Percentiles rank a stretch among this genome's conserved stretches.
These are phyloP conservation scores for Papilio gigon DNA, from an alignment of 2,888 invertebrate genomes.

Conservation along the genomic window DNA sequence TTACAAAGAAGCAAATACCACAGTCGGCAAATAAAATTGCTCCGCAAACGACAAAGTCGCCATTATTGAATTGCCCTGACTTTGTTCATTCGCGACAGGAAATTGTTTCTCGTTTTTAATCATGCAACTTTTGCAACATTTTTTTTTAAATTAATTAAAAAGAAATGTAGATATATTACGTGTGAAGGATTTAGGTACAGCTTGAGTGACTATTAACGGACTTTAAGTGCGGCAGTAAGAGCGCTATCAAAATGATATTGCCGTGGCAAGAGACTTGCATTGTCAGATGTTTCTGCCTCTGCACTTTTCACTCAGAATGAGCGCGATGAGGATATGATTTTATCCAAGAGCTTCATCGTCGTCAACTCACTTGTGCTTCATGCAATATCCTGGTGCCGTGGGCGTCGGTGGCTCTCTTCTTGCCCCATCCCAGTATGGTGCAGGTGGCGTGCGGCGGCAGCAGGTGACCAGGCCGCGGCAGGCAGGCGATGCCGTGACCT, in stretches of 20 bases:
- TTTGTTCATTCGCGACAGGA: constrained; percentile 16
- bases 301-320: too few relatives aligned
- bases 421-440: constrained; percentile 97
- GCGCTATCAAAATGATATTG: too few relatives aligned
- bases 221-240: too few relatives aligned
- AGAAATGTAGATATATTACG: background rate
- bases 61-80: constrained; percentile 3
- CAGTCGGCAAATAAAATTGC: constrained; percentile 5
- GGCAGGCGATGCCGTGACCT: constrained; percentile 87
- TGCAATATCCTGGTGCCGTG: constrained; percentile 92
- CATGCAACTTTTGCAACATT: background rate
- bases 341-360: too few relatives aligned
- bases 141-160: background rate
- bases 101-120: constrained; percentile 8
- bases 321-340: too few relatives aligned
- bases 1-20: background rate
- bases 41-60: constrained; percentile 7
- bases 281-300: too few relatives aligned
- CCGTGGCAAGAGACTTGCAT: too few relatives aligned
- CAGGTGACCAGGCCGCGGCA: constrained; percentile 87
- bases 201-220: too few relatives aligned
- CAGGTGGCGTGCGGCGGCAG: constrained; percentile 86
- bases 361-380: constrained; percentile 88
- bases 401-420: constrained; percentile 87
- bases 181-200: too few relatives aligned